Base-by-base conservation (phyloP, 2,113 vertebrate genomes). In the Perognathus longimembris region DNA sequence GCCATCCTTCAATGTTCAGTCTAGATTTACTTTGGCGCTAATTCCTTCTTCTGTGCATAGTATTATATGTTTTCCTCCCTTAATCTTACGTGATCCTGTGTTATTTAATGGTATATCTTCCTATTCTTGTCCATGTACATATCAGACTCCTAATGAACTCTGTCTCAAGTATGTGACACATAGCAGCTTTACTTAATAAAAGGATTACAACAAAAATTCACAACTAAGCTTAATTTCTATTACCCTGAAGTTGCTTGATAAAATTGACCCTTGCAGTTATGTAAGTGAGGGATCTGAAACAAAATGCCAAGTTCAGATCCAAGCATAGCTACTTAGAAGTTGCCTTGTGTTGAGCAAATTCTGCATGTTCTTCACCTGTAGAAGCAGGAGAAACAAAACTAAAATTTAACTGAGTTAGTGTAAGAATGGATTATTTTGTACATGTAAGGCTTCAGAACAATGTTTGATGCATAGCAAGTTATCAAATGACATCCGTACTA, bases 111-210 rank as follows among this genome's bases (percentile, higher is more conserved):
- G 63, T 45, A 71, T 1, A 8, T 24, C 77, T 26, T 79, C 67
- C 36, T 36, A 57, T 32, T 67, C 34, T 85, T 82, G 38, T 18
- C 34, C 34, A 20, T 42, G 21, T 26, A 63, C n/a, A 34, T 63
- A 54, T 63, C 4, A 63, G 63, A 30, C 4, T 76, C 45, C 57
- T 86, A 79, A 70, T 76, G 24, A 85, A 64, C 79, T 81, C 57
- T 70, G 17, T 79, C 85, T 71, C 76, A 32, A 85, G 5, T 42
- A 71, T 38, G 24, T 74, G 57, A 32, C 42, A 89, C 54, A 36
- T 21, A 93, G 5, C 8, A 73, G 17, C 45, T 77, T 71, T 93
- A 54, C 61, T 83, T 92, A 36, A 77, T 63, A 82, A 91, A 57
- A 21, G 10, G 30, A 94, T 7, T 59, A 50, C n/a, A 63, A 64